Evolutionary conservation across 1,140 invertebrate species (phyloP), one percentile per base, ranked within the genome.

Genomic region (Propsilocerus akamusi): DNA sequence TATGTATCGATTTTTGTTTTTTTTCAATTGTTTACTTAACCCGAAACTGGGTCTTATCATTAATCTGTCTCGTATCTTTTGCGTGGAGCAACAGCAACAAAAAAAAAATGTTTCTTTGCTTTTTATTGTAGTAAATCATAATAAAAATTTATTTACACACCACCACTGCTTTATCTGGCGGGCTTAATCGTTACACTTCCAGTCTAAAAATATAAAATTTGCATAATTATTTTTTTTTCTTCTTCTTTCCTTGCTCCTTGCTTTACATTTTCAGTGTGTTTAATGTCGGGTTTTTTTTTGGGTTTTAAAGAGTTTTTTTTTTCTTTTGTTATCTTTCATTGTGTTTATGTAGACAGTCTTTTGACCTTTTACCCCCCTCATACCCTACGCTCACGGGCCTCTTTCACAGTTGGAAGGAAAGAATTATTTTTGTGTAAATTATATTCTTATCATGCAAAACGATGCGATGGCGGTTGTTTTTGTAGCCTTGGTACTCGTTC

Each of bases 131-230:
- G 34, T 41, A 41, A 41, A 41, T 41, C 34, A 41, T 41, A n/a
- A 41, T 41, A 41, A 41, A 41, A 41, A 41, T 41, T 41, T 41
- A 41, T 41, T 41, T 41, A 41, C 22, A 41, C 17, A 41, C 34
- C 34, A 10, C n/a, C n/a, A n/a, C n/a, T 41, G 22, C 14, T 41
- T 41, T 41, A 41, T 41, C 34, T 41, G 14, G n/a, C n/a, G n/a
- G 8, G 14, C 22, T 41, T 41, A 41, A 41, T 41, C 34, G 34
- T 41, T 41, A 41, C 34, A 41, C 34, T 41, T 41, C 34, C 22
- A 41, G 34, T 41, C 34, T 41, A 41, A 41, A 41, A 41, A 41
- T 41, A 41, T n/a, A 41, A 34, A 41, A 41, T 41, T 41, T 41
- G 34, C 34, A 41, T 41, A 41, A 41, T 41, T 41, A 41, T 41